Base-by-base conservation (phyloP, 1,140 invertebrate genomes). In the Tetramorium alpestre region DNA sequence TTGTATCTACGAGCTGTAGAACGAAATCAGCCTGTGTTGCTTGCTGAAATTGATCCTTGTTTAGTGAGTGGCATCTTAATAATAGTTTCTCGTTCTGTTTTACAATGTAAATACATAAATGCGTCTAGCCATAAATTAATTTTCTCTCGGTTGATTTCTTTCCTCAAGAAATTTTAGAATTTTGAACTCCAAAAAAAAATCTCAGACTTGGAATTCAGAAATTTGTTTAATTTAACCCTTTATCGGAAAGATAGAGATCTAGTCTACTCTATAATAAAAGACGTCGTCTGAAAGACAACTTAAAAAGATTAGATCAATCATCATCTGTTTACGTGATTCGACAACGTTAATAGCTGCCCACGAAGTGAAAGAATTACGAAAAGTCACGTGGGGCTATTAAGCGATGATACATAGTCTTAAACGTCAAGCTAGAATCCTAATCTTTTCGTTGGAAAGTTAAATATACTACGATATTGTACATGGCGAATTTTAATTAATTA, bases 1-100 rank as follows among this genome's bases (percentile, higher is more conserved):
- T 96, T 97, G 3, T 98, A 97, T 93, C 94, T 98, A n/a, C 96
- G 96, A 91, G 97, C 97, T 25, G 96, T 98, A 2, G 97, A 98
- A 94, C 94, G 96, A 70, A 97, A 97, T 93, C 96, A 97, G 91
- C 96, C 96, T 62, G 96, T 96, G 60, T 87, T 97, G 38, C 93
- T 98, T 13, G 96, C 96, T 41, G 97, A 98, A 92, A 96, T 98
- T 73, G 96, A 97, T 93, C 96, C 96, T 13, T 95, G 93, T 82
- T 95, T 97, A 92, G 96, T 97, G 95, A 95, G 82, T 69, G 44
- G 4, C 7, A 2, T 58, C 18, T 38, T 73, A 18, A 38, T 1
- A 3, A 38, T 38, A 73, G 11, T 22, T 73, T 22, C 8, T 65
- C 3, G 38, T 65, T 65, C 11, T n/a, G 3, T 11, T 33, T 33